Evolutionary conservation across 2,888 invertebrate genomes (phyloP), one percentile per base, ranked within the genome.

Genomic region (Apodemia duryi): DNA sequence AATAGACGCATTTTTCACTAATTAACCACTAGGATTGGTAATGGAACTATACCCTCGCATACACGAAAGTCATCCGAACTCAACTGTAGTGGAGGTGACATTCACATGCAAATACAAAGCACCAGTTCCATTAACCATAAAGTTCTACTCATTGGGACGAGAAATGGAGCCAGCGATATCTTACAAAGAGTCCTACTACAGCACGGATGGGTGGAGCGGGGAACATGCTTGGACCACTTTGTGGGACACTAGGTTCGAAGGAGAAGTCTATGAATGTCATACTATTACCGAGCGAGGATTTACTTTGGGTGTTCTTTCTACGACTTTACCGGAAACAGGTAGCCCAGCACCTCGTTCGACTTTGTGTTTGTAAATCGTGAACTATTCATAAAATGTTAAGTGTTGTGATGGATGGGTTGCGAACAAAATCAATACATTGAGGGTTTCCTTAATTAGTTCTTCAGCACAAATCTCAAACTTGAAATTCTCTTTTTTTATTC

Each of bases 11-110:
- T 29, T 9, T 51, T 29, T 54, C 21, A 28, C 29, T 54, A 28
- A 61, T 51, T 61, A 54, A 29, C 9, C 52, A 57, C 68, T 86
- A 90, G 90, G 88, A 72, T 77, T 89, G 73, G 73, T 87, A 69
- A 90, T 90, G 89, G 90, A 90, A 85, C 84, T 90, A 35, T 86
- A 85, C 67, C 88, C 89, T 61, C 81, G 79, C 67, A 80, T 89
- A 69, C 76, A 78, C 68, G 81, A 84, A 64, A 74, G 72, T 63
- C 72, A 71, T 41, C 69, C 72, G 51, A 71, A 76, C 67, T 70
- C 74, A 11, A 71, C 73, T 32, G 73, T 74, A 66, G 78, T 81
- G 38, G 75, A 70, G 61, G 84, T 89, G 41, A 83, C 80, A 0
- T 79, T 88, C 69, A 83, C 78, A 13, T 90, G 90, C 83, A 88